A percentile compares a stretch with the other conserved stretches of the same genome.
Conservation (phyloP, 35 echinoderm and acorn worm genomes). For the Ophioderma brevispina region DNA sequence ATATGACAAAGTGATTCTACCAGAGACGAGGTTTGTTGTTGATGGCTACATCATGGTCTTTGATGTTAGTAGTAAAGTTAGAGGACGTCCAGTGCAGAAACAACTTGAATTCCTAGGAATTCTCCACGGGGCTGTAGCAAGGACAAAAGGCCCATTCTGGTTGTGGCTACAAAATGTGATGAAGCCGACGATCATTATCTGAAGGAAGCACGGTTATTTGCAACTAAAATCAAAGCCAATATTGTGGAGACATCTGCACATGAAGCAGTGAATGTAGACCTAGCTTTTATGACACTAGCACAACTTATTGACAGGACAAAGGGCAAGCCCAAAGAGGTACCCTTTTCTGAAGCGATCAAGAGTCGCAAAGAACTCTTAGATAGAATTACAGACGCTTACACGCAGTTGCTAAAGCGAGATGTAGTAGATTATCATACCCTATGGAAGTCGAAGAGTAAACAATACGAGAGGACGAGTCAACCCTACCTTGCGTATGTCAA, state of each 20-base stretch:
- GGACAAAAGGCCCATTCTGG: conserved; percentile 63
- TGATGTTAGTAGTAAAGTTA: conserved; percentile 64
- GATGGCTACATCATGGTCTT: conserved; percentile 87
- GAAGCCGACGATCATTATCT: conserved; percentile 52
- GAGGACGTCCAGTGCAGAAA: conserved; percentile 50
- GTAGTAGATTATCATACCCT: conserved; percentile 84
- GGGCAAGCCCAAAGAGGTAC: conserved; percentile 60
- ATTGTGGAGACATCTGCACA: conserved; percentile 86
- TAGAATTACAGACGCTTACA: conserved; percentile 61
- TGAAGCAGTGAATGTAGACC: conserved; percentile 83
- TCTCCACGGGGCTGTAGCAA: conserved; percentile 47
- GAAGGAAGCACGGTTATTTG: conserved; percentile 52
- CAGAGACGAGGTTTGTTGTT: conserved; percentile 84
- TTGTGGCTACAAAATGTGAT: conserved; percentile 88
- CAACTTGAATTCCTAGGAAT: conserved; percentile 62
- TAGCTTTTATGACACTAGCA: conserved; percentile 71
- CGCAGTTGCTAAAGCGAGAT: conserved; percentile 24
- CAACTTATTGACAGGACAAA: conserved; percentile 69
- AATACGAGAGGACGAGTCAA: conserved; percentile 36
- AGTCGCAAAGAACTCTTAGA: conserved; percentile 52
- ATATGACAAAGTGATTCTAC: conserved; percentile 65
- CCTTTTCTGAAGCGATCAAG: conserved; percentile 51
- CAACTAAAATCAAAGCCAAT: conserved; percentile 51
- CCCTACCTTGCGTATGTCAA: conserved; percentile 41
- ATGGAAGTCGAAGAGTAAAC: conserved; percentile 75